A percentile compares a stretch with the other conserved stretches of the same genome.
These are phyloP conservation scores for Bombyx huttoni DNA, from an alignment of 2,888 invertebrate species.

Conservation along the genomic window DNA sequence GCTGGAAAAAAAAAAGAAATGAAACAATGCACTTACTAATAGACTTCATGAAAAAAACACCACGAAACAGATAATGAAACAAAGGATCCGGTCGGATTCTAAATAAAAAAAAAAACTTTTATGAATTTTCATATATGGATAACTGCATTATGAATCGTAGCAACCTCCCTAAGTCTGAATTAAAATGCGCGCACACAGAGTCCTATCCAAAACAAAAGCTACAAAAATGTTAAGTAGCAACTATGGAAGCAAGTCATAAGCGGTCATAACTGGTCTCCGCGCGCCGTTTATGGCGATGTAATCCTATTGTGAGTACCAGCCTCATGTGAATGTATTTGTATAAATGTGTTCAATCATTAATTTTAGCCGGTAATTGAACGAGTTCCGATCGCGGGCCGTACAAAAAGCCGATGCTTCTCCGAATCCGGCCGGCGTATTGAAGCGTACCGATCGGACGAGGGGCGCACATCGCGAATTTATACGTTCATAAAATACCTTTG, in stretches of 20 bases:
- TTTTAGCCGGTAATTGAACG: constrained; percentile 63
- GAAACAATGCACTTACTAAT: background rate
- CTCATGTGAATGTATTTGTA: constrained; percentile 16
- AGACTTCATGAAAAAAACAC: background rate
- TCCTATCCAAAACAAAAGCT: constrained; percentile 53
- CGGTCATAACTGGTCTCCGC: constrained; percentile 62
- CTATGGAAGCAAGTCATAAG: constrained; percentile 49
- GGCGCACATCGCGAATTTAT: constrained; percentile 52
- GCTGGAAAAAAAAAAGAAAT: no score
- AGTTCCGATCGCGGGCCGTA: constrained; percentile 34
- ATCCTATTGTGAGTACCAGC: constrained; percentile 57
- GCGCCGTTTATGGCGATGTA: constrained; percentile 59
- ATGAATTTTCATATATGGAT: background rate
- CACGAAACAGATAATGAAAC: background rate
- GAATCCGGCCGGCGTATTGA: constrained; percentile 38
- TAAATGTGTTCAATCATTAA: constrained; percentile 69
- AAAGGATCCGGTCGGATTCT: background rate
- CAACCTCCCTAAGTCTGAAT: constrained; percentile 41
- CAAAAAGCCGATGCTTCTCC: constrained; percentile 59
- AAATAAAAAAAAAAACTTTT: background rate
- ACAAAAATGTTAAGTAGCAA: constrained; percentile 55
- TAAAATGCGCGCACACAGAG: constrained; percentile 61
- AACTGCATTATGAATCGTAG: background rate
- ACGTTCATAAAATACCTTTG: constrained; percentile 70
- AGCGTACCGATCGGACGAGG: constrained; percentile 41